Conservation (phyloP, 2,888 invertebrate species). For the Crioceris asparagi region DNA sequence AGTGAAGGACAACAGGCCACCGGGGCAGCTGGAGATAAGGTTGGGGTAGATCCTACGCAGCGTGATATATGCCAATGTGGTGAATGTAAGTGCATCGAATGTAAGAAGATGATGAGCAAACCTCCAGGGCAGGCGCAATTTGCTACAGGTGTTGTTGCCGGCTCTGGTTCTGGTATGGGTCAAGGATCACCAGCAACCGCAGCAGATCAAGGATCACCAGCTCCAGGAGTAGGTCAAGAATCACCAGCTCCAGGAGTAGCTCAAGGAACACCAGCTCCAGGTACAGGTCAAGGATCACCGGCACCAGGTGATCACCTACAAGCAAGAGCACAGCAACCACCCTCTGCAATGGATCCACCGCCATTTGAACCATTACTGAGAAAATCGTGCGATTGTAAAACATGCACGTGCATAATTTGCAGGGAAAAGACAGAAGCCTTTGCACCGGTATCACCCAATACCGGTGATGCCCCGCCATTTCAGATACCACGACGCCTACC, state of each 20-base stretch:
- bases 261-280: background rate
- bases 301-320: background rate
- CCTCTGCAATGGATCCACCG: background rate
- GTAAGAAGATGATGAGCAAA: conserved; percentile 6
- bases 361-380: too few relatives aligned
- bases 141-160: too few relatives aligned
- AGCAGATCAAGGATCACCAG: background rate
- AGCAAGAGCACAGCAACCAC: background rate
- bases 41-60: background rate
- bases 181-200: too few relatives aligned
- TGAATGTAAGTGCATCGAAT: conserved; percentile 13
- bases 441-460: background rate
- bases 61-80: conserved; percentile 5
- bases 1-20: background rate
- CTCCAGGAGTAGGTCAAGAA: background rate
- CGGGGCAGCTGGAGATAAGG: background rate
- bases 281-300: conserved; percentile 2
- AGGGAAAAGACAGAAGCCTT: background rate
- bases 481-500: conserved; percentile 10
- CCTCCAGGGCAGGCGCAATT: background rate
- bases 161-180: too few relatives aligned
- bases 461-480: conserved; percentile 8
- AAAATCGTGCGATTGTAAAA: conserved; percentile 14
- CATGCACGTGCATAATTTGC: conserved; percentile 17
- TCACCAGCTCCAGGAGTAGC: background rate